Evolutionary conservation across 2,888 invertebrate genomes (phyloP), one percentile per base, ranked within the genome.

Genomic region (Galerucella pusilla): DNA sequence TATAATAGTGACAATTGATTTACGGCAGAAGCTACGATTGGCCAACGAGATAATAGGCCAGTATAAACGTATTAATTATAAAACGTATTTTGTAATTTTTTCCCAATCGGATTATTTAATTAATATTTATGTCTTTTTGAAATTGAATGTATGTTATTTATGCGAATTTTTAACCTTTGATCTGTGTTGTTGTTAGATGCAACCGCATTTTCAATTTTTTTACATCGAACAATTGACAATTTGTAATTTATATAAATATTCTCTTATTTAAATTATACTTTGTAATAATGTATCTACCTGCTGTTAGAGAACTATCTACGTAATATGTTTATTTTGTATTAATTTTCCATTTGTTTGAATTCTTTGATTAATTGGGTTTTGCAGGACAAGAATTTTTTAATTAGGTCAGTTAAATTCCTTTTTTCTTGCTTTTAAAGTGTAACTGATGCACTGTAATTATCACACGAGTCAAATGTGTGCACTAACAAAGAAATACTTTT

Each of bases 1-100:
- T 87, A 87, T 87, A 86, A 86, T 86, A 85, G 86, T 86, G 87
- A 87, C 87, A 87, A 87, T 87, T 87, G 87, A 87, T 87, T 87
- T 86, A 87, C 86, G 85, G 85, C 85, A 82, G 83, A 83, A 84
- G 83, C 81, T 83, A 79, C 83, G 84, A 86, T 86, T 87, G 86
- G 86, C 82, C 82, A 85, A 71, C 49, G 64, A 73, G 73, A 76
- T 74, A 73, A 76, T 77, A 69, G 76, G 77, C 78, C 75, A 75
- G 78, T 77, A 49, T 49, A 12, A 4, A 14, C 46, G 12, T 49
- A 49, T 12, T 49, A 12, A 49, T 49, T 49, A 49, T 49, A 49
- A 49, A 35, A 35, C 7, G 35, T 35, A 12, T 49, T 4, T 49
- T 12, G 46, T 49, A 49, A 12, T 49, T 49, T 49, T 12, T 49